Conservation (phyloP, 2,113 vertebrate species). For the Rostratula benghalensis region DNA sequence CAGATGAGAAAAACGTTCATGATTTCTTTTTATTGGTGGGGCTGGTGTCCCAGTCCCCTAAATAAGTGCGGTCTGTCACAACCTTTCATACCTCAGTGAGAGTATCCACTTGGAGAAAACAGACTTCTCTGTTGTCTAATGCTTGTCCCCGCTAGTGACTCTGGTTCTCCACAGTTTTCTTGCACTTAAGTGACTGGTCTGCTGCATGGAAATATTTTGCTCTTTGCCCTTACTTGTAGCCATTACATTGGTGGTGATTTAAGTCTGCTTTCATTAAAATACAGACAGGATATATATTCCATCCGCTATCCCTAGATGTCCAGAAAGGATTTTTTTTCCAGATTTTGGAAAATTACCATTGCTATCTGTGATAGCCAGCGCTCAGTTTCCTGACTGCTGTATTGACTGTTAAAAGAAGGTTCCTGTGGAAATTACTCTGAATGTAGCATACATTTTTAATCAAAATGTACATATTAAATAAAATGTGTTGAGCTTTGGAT, state of each 20-base stretch:
- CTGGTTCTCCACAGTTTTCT: not conserved
- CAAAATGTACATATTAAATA: not conserved
- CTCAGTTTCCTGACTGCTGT: constrained; percentile 28
- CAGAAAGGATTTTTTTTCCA: not conserved
- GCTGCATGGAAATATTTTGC: not conserved
- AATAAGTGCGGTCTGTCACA: not conserved
- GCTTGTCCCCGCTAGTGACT: not conserved
- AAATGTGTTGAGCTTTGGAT: not conserved
- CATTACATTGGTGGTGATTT: not conserved
- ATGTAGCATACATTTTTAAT: not conserved
- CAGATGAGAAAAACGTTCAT: not conserved
- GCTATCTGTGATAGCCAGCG: not conserved
- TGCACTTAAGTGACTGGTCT: not conserved
- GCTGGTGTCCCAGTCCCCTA: not conserved
- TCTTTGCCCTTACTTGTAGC: constrained; percentile 12
- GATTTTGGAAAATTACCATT: constrained; percentile 47
- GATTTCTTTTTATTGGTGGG: not conserved
- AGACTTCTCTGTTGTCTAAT: not conserved
- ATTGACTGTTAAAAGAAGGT: constrained; percentile 36
- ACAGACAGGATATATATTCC: constrained; percentile 4
- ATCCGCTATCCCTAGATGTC: not conserved
- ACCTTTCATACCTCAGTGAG: not conserved
- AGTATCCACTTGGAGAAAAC: not conserved
- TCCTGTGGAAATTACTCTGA: constrained; percentile 39
- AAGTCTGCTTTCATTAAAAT: constrained; percentile 21